A percentile compares a stretch with the other conserved stretches of the same genome.
phyloP scores from a whole-genome alignment of 2,113 vertebrate species.

The Hymenochirus boettgeri region DNA sequence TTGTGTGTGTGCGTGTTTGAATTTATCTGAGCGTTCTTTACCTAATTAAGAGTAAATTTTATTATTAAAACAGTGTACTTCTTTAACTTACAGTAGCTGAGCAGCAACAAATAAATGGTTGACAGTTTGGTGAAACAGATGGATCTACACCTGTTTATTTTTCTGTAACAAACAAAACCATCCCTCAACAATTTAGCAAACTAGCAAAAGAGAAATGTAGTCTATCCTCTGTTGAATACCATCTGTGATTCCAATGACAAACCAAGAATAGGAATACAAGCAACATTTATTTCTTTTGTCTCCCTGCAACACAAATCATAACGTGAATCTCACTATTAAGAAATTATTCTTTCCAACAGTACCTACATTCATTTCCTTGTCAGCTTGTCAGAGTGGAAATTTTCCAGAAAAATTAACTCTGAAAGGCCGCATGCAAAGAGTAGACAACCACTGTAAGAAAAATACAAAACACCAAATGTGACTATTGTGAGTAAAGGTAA shows the following conservation, averaged over 20 bases:
- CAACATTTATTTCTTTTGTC: slow-evolving; percentile 18
- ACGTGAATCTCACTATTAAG: slow-evolving; percentile 1
- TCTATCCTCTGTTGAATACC: slow-evolving; percentile 32
- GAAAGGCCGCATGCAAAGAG: no score
- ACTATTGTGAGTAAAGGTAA: no score
- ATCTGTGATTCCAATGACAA: slow-evolving; percentile 28
- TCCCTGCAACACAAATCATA: not conserved
- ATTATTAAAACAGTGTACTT: no score
- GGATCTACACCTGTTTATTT: slow-evolving; percentile 33
- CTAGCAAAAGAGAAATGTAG: slow-evolving; percentile 22
- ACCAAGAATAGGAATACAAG: slow-evolving; percentile 7
- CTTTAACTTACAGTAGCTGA: not conserved
- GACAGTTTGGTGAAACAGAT: slow-evolving; percentile 38
- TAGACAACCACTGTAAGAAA: no score
- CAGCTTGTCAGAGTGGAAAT: slow-evolving; percentile 9
- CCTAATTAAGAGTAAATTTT: no score
- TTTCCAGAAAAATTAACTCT: not conserved
- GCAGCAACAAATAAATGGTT: slow-evolving; percentile 8
- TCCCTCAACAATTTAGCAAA: slow-evolving; percentile 35
- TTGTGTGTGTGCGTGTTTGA: no score
- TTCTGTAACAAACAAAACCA: slow-evolving; percentile 33
- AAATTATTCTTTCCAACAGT: slow-evolving; percentile 1
- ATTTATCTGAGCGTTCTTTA: no score
- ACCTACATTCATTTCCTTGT: slow-evolving; percentile 16
- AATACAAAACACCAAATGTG: no score